A percentile compares a stretch with the other conserved stretches of the same genome.
phyloP scores from a whole-genome alignment of 2,888 invertebrate genomes.

The Trichogramma evanescens region DNA sequence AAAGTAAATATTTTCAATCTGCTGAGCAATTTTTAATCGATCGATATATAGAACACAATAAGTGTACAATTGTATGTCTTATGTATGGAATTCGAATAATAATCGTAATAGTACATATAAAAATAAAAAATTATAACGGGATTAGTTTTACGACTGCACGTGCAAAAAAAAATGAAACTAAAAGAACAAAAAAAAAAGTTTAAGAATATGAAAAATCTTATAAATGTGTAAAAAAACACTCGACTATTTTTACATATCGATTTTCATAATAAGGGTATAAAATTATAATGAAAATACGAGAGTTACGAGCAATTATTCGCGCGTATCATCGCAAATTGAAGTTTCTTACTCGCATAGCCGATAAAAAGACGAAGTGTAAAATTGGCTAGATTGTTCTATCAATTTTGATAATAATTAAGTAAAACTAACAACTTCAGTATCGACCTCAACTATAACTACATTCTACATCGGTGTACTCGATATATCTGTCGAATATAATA shows the following conservation, averaged over 20 bases:
- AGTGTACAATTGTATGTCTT: no score
- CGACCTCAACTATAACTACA: no score
- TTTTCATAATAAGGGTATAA: background rate
- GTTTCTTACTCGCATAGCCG: constrained; percentile 20
- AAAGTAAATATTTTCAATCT: background rate
- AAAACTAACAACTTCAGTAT: no score
- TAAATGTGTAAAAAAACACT: constrained; percentile 3
- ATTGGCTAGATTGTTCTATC: constrained; percentile 26
- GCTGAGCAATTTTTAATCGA: no score
- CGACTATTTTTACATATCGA: constrained; percentile 16
- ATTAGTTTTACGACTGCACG: constrained; percentile 1
- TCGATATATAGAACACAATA: no score
- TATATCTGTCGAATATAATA: no score
- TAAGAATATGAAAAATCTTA: constrained; percentile 1
- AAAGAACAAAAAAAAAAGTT: constrained; percentile 3
- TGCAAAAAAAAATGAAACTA: background rate
- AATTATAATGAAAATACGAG: background rate
- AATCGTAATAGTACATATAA: no score
- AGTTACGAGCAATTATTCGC: background rate
- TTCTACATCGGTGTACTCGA: no score
- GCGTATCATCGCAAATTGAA: background rate
- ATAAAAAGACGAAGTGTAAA: no score
- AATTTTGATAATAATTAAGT: constrained; percentile 18
- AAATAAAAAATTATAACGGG: background rate
- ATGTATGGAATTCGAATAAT: no score